Conservation (phyloP, 2,797 vertebrate species). For the Carduelis carduelis region DNA sequence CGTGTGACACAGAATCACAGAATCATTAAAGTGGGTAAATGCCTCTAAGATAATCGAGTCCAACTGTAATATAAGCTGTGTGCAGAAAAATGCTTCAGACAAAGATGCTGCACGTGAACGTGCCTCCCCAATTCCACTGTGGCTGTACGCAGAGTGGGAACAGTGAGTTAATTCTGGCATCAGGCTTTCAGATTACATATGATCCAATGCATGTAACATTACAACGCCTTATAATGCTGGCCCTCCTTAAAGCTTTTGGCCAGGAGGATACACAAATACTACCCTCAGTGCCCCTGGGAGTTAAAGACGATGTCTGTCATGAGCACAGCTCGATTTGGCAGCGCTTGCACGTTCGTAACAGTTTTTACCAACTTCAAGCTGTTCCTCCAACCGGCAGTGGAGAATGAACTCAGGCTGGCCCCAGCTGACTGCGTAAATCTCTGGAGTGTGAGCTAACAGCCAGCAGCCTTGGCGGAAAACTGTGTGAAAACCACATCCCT, state of each 20-base stretch:
- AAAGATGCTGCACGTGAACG: background rate
- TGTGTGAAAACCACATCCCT: background rate
- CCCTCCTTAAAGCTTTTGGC: background rate
- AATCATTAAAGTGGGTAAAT: background rate
- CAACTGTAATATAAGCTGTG: background rate
- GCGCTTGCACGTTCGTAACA: background rate
- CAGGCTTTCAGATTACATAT: background rate
- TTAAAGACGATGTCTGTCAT: background rate
- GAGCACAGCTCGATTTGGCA: background rate
- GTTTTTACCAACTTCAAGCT: slow-evolving; percentile 53
- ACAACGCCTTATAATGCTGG: background rate
- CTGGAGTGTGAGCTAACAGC: slow-evolving; percentile 13
- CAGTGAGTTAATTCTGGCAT: background rate
- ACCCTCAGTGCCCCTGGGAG: background rate
- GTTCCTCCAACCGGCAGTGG: background rate
- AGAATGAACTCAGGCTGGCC: slow-evolving; percentile 37
- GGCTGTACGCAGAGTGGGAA: background rate
- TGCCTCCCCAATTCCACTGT: background rate
- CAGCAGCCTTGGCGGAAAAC: slow-evolving; percentile 31
- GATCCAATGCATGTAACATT: background rate
- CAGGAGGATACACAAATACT: background rate
- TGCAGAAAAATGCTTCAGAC: background rate
- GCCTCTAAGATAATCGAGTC: background rate
- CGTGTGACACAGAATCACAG: background rate
- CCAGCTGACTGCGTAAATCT: slow-evolving; percentile 16